Evolutionary conservation across 2,888 invertebrate genomes (phyloP).

Genomic region (Melangyna quadrimaculata): DNA sequence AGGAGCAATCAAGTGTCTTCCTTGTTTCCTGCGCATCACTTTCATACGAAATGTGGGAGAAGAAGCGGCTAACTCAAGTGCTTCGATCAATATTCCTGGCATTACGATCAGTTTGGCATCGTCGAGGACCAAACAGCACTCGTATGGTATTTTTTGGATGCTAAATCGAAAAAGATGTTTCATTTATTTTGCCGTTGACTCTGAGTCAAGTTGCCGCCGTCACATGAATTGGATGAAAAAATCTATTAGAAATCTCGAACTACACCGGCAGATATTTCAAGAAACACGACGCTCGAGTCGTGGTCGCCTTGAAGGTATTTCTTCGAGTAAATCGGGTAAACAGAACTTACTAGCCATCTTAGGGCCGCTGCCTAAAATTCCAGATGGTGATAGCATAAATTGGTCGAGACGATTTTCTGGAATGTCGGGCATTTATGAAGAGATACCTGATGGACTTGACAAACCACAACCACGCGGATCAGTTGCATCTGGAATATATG

Average conservation of each 20-base stretch:
- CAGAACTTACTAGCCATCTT: slow-evolving; percentile 74
- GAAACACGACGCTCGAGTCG: slow-evolving; percentile 78
- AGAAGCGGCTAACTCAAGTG: slow-evolving; percentile 73
- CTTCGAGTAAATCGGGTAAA: slow-evolving; percentile 31
- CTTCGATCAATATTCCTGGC: slow-evolving; percentile 80
- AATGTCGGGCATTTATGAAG: slow-evolving; percentile 80
- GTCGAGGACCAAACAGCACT: slow-evolving; percentile 79
- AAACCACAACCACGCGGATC: slow-evolving; percentile 76
- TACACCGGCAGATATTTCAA: slow-evolving; percentile 78
- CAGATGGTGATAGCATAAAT: slow-evolving; percentile 75
- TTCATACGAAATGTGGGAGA: slow-evolving; percentile 74
- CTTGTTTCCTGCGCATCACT: slow-evolving; percentile 80
- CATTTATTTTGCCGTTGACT: slow-evolving; percentile 80
- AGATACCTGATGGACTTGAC: slow-evolving; percentile 77
- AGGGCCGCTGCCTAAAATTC: slow-evolving; percentile 79
- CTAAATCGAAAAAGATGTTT: slow-evolving; percentile 80
- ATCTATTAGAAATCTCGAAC: slow-evolving; percentile 80
- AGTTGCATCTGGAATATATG: slow-evolving; percentile 80
- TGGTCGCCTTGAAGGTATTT: slow-evolving; percentile 63
- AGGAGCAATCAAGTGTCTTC: slow-evolving; percentile 80
- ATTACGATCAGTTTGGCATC: slow-evolving; percentile 78
- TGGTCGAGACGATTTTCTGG: slow-evolving; percentile 77
- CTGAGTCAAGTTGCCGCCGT: slow-evolving; percentile 77
- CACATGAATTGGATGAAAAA: slow-evolving; percentile 81
- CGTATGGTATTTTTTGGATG: slow-evolving; percentile 81